Base-by-base conservation (phyloP, 1,140 invertebrate species). In the Scaptomyza pallida region DNA sequence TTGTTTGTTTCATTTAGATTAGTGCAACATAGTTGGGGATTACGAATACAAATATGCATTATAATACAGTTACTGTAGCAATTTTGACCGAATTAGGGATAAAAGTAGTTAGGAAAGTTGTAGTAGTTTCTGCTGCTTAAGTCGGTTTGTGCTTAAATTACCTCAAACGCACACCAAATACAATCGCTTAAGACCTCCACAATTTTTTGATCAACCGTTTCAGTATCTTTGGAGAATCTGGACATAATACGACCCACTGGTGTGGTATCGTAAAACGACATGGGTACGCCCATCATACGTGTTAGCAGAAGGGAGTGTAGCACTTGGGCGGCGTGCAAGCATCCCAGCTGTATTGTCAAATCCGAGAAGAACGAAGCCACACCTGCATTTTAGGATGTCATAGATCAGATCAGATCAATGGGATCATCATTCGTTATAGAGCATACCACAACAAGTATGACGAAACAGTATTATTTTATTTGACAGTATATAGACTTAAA, bases 231-330 rank as follows among this genome's bases (percentile, higher is more conserved):
- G 88, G 96, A 95, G 93, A 98, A 97, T 90, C 97, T 94, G 90
- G 97, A 95, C 77, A 98, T 93, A 78, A 98, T 95, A 90, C 97
- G 93, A 92, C 97, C 97, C 72, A 94, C 91, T 43, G 97, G 97
- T 69, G 97, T 98, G 76, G 95, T 95, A 92, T 98, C 97, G 93
- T 96, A 98, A 93, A 98, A 97, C 92, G 93, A 92, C 92, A 96
- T 93, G 67, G 95, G 95, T 54, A 94, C 93, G 88, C 94, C 94
- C 88, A 98, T 92, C 83, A 98, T 93, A 82, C 94, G 94, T 51
- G 91, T 81, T 89, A 99, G 93, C 92, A 98, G 94, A 63, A 93
- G 86, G 72, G 93, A 91, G 93, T 99, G 98, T 78, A 98, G 92
- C 41, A 93, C 92, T 69, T 92, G 92, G 62, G 96, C 95, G 19